phyloP scores from a whole-genome alignment of 2,888 invertebrate species.

The Silvanus unidentatus region DNA sequence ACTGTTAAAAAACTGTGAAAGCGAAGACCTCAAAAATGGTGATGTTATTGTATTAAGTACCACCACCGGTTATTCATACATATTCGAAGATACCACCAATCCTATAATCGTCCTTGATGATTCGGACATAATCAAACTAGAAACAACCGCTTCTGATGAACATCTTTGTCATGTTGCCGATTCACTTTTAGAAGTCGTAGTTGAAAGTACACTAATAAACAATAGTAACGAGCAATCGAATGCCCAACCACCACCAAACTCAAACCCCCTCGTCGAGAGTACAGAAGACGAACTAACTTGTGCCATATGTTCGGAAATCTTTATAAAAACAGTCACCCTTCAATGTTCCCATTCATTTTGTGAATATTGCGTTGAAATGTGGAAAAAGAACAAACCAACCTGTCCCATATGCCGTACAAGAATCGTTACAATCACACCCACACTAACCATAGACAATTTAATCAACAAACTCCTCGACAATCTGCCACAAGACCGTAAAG shows the following conservation, averaged over 20 bases:
- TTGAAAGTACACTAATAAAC: too few relatives aligned
- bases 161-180: background rate
- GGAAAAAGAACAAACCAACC: slow-evolving; percentile 63
- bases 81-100: background rate
- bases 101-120: background rate
- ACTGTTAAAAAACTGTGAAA: background rate
- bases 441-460: slow-evolving; percentile 64
- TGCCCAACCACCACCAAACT: too few relatives aligned
- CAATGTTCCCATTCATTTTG: slow-evolving; percentile 74
- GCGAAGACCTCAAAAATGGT: background rate
- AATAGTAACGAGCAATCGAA: too few relatives aligned
- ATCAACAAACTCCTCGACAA: slow-evolving; percentile 65
- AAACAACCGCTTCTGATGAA: background rate
- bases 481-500: slow-evolving; percentile 55
- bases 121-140: background rate
- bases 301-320: slow-evolving; percentile 69
- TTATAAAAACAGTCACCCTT: slow-evolving; percentile 62
- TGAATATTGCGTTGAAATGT: slow-evolving; percentile 60
- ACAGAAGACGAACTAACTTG: slow-evolving; percentile 66
- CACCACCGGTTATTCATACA: background rate
- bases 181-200: background rate
- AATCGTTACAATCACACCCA: slow-evolving; percentile 52
- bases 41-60: background rate
- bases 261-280: too few relatives aligned
- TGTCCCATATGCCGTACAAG: slow-evolving; percentile 64